phyloP scores from a whole-genome alignment of 2,113 vertebrate species.

The Pristiophorus japonicus region DNA sequence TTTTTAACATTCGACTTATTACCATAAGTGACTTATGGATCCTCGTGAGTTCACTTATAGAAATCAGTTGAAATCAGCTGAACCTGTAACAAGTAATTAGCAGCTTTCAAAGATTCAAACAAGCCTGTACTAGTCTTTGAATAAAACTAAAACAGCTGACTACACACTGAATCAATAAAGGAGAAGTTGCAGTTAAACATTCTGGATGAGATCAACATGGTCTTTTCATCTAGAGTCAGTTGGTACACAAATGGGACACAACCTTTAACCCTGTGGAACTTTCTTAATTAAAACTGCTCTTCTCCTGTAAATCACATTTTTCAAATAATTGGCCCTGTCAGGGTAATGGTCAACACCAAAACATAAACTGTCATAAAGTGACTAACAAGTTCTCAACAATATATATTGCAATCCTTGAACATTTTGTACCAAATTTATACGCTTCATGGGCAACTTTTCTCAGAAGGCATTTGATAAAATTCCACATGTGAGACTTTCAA shows the following conservation, averaged over 20 bases:
- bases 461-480: not conserved
- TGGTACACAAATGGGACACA: not conserved
- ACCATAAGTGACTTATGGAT: not conserved
- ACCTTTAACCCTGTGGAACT: not conserved
- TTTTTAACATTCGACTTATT: not conserved
- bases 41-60: not conserved
- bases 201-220: not conserved
- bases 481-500: not conserved
- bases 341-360: not conserved
- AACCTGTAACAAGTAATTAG: constrained; percentile 24
- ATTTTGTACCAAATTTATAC: not conserved
- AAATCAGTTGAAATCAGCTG: not conserved
- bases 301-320: not conserved
- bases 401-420: not conserved
- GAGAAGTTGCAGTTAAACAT: not conserved
- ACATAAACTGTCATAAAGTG: not conserved
- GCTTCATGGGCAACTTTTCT: not conserved
- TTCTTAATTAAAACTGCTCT: not conserved
- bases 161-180: not conserved
- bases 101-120: not conserved
- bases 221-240: not conserved
- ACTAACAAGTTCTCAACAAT: not conserved
- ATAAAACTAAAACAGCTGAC: not conserved
- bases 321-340: not conserved
- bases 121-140: constrained; percentile 23